phyloP scores from a whole-genome alignment of 2,113 vertebrate genomes.

The Triplophysa dalaica region DNA sequence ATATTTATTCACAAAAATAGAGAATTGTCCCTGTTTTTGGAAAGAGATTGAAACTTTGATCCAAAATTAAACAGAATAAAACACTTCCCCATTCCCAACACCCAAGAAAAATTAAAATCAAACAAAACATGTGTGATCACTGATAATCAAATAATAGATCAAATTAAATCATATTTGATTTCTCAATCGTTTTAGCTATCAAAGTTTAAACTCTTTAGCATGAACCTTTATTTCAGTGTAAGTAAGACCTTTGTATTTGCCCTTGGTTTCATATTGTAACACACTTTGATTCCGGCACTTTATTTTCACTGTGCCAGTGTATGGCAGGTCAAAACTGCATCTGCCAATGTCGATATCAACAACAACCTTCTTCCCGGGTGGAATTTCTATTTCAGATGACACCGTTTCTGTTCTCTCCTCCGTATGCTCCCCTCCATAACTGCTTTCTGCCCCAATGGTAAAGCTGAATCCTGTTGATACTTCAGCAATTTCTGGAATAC shows the following conservation, averaged over 20 bases:
- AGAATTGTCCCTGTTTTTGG: too few species aligned
- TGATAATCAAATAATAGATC: too few species aligned
- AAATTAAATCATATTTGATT: too few species aligned
- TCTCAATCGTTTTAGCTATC: not conserved
- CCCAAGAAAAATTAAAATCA: too few species aligned
- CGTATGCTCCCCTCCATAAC: not conserved
- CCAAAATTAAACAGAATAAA: too few species aligned
- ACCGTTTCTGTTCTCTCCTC: conserved; percentile 29
- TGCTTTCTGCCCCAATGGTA: not conserved
- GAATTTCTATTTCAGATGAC: conserved; percentile 7
- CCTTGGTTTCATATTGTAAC: conserved; percentile 22
- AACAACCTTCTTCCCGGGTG: conserved; percentile 33
- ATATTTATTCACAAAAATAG: too few species aligned
- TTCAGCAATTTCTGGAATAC: conserved; percentile 28
- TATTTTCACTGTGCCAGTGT: conserved; percentile 49
- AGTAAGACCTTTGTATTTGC: conserved; percentile 37
- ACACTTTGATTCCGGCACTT: conserved; percentile 43
- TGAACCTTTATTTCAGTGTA: not conserved
- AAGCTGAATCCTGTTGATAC: not conserved
- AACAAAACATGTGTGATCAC: too few species aligned
- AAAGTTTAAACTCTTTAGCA: not conserved
- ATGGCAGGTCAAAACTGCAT: conserved; percentile 49
- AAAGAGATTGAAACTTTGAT: too few species aligned
- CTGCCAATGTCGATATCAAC: conserved; percentile 43
- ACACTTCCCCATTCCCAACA: too few species aligned